phyloP scores from a whole-genome alignment of 2,888 invertebrate genomes.

The Mongoloraphidia duomilia region DNA sequence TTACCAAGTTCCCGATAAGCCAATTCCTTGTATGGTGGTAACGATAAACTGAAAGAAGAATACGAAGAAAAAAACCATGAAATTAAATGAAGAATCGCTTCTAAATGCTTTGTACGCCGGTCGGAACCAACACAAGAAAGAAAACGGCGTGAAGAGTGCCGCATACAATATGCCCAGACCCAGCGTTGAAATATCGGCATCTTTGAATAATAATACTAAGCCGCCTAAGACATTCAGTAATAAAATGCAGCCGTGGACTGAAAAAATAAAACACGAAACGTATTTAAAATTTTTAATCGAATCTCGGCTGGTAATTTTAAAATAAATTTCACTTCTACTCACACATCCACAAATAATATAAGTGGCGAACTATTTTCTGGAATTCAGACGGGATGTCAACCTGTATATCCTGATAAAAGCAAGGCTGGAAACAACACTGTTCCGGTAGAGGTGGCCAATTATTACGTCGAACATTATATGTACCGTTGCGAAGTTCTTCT shows the following conservation, averaged over 20 bases:
- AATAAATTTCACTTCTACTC: slow-evolving; percentile 34
- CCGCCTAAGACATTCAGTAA: slow-evolving; percentile 77
- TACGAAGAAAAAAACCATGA: slow-evolving; percentile 99
- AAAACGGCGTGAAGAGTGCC: slow-evolving; percentile 85
- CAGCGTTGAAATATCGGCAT: slow-evolving; percentile 52
- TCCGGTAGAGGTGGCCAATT: slow-evolving; percentile 98
- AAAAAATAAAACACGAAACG: slow-evolving; percentile 25
- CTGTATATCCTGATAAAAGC: slow-evolving; percentile 98
- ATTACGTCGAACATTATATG: slow-evolving; percentile 58
- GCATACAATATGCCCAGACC: slow-evolving; percentile 82
- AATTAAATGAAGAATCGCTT: slow-evolving; percentile 97
- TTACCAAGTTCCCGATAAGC: slow-evolving; percentile 73
- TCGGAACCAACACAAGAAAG: slow-evolving; percentile 98
- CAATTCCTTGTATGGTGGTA: slow-evolving; percentile 76
- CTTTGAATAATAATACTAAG: slow-evolving; percentile 55
- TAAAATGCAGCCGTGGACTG: slow-evolving; percentile 82
- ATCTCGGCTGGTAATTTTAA: neutral
- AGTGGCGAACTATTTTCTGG: slow-evolving; percentile 85
- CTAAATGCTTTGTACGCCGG: slow-evolving; percentile 99
- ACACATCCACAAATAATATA: slow-evolving; percentile 97
- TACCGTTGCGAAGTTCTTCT: slow-evolving; percentile 59
- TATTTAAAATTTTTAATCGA: neutral
- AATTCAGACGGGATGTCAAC: slow-evolving; percentile 97
- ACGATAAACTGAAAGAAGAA: slow-evolving; percentile 92
- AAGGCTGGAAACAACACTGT: slow-evolving; percentile 87